Evolutionary conservation across 2,113 vertebrate species (phyloP).

Genomic region (Solenodon paradoxus): DNA sequence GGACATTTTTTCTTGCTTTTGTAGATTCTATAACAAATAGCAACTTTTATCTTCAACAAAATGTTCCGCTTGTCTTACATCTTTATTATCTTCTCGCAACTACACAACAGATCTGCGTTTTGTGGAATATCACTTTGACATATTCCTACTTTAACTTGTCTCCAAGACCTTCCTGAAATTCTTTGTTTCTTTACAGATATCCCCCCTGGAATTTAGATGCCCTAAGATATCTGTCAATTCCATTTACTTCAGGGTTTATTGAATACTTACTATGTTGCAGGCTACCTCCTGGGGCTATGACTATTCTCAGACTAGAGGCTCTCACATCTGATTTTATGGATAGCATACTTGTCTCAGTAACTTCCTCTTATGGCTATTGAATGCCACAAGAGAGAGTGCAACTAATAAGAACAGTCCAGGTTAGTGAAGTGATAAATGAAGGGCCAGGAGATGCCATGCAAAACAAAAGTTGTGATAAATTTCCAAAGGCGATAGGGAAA

Average conservation of each 20-base stretch:
- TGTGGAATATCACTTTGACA: background rate
- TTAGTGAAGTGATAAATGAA: background rate
- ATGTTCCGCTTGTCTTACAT: constrained; percentile 27
- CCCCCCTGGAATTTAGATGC: background rate
- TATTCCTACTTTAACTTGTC: constrained; percentile 23
- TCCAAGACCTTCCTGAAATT: constrained; percentile 21
- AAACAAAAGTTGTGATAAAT: background rate
- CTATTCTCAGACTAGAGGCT: too few species aligned
- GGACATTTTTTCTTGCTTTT: constrained; percentile 38
- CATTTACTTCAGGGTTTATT: constrained; percentile 18
- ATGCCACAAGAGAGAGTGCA: background rate
- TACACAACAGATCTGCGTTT: constrained; percentile 35
- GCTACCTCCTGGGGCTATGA: background rate
- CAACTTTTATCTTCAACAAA: constrained; percentile 34
- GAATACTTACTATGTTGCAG: background rate
- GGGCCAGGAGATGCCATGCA: background rate
- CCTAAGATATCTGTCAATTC: background rate
- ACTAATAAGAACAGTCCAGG: background rate
- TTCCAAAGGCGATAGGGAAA: background rate
- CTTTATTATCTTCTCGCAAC: constrained; percentile 28
- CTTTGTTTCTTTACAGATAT: background rate
- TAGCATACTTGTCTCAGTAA: background rate
- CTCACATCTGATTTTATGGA: background rate
- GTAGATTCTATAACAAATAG: constrained; percentile 42
- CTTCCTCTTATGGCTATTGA: background rate